Conservation (phyloP, 2,797 vertebrate species). For the Pangasius macronema region DNA sequence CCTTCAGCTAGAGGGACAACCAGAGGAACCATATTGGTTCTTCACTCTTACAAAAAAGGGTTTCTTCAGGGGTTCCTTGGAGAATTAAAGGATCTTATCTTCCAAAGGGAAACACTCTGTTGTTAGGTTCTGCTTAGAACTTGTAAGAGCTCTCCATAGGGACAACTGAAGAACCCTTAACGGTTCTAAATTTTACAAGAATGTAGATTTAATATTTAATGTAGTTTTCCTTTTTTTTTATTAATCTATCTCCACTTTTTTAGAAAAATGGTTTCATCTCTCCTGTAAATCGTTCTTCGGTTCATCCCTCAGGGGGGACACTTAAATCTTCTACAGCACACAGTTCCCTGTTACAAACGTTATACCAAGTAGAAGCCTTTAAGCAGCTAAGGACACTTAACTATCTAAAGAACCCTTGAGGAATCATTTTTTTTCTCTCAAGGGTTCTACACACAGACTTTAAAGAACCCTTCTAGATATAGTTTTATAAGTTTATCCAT, state of each 20-base stretch:
- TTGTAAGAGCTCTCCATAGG: not conserved
- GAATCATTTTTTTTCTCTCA: not conserved
- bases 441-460: not conserved
- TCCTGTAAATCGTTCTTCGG: not conserved
- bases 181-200: too few species aligned
- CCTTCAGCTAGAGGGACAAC: not conserved
- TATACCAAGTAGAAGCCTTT: not conserved
- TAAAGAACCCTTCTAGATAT: not conserved
- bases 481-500: not conserved
- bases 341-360: not conserved
- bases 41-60: not conserved
- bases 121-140: not conserved
- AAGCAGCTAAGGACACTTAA: not conserved
- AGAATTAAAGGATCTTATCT: not conserved
- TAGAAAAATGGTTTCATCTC: not conserved
- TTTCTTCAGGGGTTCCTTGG: not conserved
- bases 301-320: not conserved
- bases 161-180: not conserved
- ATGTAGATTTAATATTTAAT: too few species aligned
- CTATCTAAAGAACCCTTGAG: not conserved
- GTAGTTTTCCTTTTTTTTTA: too few species aligned
- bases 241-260: too few species aligned
- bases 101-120: not conserved
- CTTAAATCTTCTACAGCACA: not conserved
- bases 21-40: not conserved